Evolutionary conservation across 23 tunicate genomes (phyloP), one percentile per base, ranked within the genome.

Genomic region (Diplosoma virens): DNA sequence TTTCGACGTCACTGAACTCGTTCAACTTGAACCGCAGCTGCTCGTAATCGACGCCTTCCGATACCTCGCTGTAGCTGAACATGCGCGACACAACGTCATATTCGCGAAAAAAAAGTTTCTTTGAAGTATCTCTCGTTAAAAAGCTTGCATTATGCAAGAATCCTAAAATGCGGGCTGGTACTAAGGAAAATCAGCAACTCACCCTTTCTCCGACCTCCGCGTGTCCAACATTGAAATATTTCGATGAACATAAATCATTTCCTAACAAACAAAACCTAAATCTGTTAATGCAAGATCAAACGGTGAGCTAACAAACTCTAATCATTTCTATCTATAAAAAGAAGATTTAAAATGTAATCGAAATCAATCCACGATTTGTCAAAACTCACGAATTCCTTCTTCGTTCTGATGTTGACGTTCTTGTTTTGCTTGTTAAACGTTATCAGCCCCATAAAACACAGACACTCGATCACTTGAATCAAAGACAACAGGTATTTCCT

Each of bases 381-480:
- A n/a, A n/a, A n/a, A 56, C 66, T 71, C 32, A 87, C 76, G 9
- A 37, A 79, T 78, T 89, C 96, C 53, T 89, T 89, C 0, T 66
- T 76, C 26, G 86, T 26, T 24, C 81, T 31, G 1, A 29, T 21
- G 27, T 71, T 69, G 28, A 52, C 47, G 17, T 30, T 58, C 17
- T 26, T 31, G 37, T 58, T 80, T 29, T 66, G 81, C 32, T 59
- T 55, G 34, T 81, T 77, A 66, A 89, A 59, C 18, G 95, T 73
- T 20, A 79, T 58, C 28, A 95, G 59, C 37, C 99, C 99, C 99
- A 95, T 95, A 60, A 89, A 95, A 30, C 85, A 76, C 35, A 95
- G 47, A 26, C 50, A 58, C 37, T 95, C 96, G 22, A 95, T 61
- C 11, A 82, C 77, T 52, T 68, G 70, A 21, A 54, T 59, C 32